Base-by-base conservation (phyloP, 2,888 invertebrate species). In the Ichneumon xanthorius region DNA sequence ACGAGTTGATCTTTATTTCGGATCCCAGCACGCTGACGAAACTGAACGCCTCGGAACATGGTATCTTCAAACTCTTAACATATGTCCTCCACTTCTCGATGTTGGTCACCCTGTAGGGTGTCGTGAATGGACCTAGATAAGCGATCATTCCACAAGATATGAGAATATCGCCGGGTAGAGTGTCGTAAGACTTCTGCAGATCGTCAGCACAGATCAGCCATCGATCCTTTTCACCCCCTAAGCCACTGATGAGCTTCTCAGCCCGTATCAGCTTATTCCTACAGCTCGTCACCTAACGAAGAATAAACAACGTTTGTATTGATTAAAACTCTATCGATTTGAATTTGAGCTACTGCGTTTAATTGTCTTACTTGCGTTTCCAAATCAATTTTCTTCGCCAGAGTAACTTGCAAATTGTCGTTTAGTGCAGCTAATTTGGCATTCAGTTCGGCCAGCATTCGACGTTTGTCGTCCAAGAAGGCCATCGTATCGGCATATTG, bases 81-180 rank as follows among this genome's bases (percentile, higher is more conserved):
- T 96, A 95, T n/a, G 94, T 91, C 83, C 96, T 96, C 98, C 98
- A 99, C 86, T 97, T 96, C 0, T 94, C 93, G 2, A 96, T 95
- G 71, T 96, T 95, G 45, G 94, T 93, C 70, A 94, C 93, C 90
- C 97, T 95, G 88, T 96, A 96, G 22, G 96, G 95, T 71, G 96
- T 95, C 6, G 97, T 98, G 89, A 98, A 97, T 0, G 98, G 97
- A 0, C 98, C 97, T 76, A 99, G 95, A 94, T 99, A 99, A 0
- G 98, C 97, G 87, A 99, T 98, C 55, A 98, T 96, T 19, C 97
- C 98, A 91, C 97, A 97, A 0, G 98, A 98, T 48, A 99, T 95
- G 19, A 99, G 94, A 89, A 98, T 97, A 94, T 99, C 98, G 0
- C 99, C 99, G 0, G 98, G 97, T 84, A 99, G 95, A 92, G 97